These are phyloP conservation scores for Dendrolimus pini DNA, from an alignment of 2,888 invertebrate species.

Conservation along the genomic window DNA sequence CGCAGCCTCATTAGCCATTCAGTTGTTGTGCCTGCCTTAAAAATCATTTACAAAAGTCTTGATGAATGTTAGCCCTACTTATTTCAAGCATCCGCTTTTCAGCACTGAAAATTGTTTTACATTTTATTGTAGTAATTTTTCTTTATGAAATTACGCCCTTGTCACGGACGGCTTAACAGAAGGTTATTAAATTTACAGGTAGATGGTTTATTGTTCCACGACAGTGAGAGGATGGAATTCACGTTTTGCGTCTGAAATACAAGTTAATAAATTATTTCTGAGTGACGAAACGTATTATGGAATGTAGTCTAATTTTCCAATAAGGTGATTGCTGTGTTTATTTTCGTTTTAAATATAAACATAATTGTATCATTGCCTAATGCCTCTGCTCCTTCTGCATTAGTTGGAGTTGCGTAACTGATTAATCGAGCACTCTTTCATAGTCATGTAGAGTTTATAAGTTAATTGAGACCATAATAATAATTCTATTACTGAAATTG, in stretches of 20 bases:
- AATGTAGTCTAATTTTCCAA: too few species aligned
- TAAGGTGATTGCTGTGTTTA: too few species aligned
- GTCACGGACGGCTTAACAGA: slow-evolving; percentile 2
- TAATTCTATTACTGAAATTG: too few species aligned
- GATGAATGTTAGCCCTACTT: slow-evolving; percentile 49
- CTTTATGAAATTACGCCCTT: background rate
- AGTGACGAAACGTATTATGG: background rate
- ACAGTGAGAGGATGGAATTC: background rate
- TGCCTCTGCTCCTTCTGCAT: too few species aligned
- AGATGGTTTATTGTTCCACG: slow-evolving; percentile 7
- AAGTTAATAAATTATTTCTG: background rate
- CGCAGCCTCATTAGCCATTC: slow-evolving; percentile 65
- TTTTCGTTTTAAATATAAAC: too few species aligned
- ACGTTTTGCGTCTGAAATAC: background rate
- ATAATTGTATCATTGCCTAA: too few species aligned
- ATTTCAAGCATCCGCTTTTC: slow-evolving; percentile 26
- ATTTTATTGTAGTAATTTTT: slow-evolving; percentile 17
- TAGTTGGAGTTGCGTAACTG: too few species aligned
- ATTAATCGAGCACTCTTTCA: too few species aligned
- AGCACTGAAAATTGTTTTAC: slow-evolving; percentile 23
- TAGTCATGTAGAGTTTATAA: too few species aligned
- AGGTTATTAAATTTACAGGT: slow-evolving; percentile 12
- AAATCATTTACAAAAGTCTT: slow-evolving; percentile 65
- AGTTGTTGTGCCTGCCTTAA: slow-evolving; percentile 52
- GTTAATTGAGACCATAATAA: too few species aligned